Evolutionary conservation across 2,888 invertebrate genomes (phyloP), one percentile per base, ranked within the genome.

Genomic region (Diarsia rubi): DNA sequence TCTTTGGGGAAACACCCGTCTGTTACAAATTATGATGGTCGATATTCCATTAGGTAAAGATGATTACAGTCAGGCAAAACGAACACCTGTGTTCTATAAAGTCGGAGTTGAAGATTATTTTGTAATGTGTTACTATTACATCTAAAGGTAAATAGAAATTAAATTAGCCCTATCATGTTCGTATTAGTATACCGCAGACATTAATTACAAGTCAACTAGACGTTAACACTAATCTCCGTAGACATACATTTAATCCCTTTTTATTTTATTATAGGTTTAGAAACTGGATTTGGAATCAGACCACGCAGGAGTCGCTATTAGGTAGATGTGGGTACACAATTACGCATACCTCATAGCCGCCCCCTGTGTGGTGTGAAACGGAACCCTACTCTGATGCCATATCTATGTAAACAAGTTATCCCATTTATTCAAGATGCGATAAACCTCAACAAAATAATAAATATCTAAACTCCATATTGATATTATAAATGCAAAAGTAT

Each of bases 361-460:
- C 37, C 37, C 5, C 37, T 37, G 5, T 37, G 37, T 37, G 37
- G 6, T 37, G 37, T 47, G 47, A 21, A 47, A 47, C 47, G 2
- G 6, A 21, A 14, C 21, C 19, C 21, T 1, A 47, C 1, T 21
- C 47, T 21, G 19, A 47, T 19, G 47, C 21, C 19, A 21, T 47
- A 8, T 47, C 19, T 21, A 2, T 47, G 0, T 19, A 47, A 21
- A 47, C 2, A 47, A 47, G 21, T 21, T 21, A 47, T 47, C 47
- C 19, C 5, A 45, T 14, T 45, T 16, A 45, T 45, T 45, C 4
- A 54, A 60, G 21, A 44, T 19, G 44, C 21, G 16, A 42, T 68
- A 31, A 65, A 65, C 44, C 44, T 52, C 27, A 47, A 44, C 9
- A 24, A 21, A 65, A 74, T 45, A 45, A 77, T 54, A 65, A 74